Evolutionary conservation across 2,113 vertebrate species (phyloP), one percentile per base, ranked within the genome.

Genomic region (Lontra canadensis): DNA sequence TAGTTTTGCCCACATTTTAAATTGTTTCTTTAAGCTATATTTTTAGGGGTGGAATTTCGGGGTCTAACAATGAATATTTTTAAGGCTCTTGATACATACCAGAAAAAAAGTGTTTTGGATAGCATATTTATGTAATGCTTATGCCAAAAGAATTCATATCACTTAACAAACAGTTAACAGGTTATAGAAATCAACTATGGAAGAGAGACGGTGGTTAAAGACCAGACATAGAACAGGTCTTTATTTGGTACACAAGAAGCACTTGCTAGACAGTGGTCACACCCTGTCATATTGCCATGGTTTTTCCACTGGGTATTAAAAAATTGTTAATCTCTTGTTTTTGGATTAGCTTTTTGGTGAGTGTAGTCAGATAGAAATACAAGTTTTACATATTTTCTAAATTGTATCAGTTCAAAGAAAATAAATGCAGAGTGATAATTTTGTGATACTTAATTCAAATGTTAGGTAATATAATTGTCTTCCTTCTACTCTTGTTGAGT

Each of bases 261-360:
- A 42, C 63, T 84, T 36, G 79, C 79, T 57, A 76, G 39, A 83
- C 59, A 73, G 34, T 78, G 71, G 31, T 55, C 83, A 92, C 44
- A 84, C 65, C n/a, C 61, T 93, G 26, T 84, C 92, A 89, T 42
- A 59, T 31, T 92, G 61, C 15, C 21, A n/a, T 55, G 36, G 17
- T 63, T 90, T 93, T 23, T 73, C 67, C 61, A 87, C 18, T 36
- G 9, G 18, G 11, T 57, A 89, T 92, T 91, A 84, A 94, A 79
- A 74, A 92, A n/a, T 13, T n/a, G 65, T 55, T 73, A 94, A 67
- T 78, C 71, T 94, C 97, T 96, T 95, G 25, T 76, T 74, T 96
- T 84, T 94, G n/a, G 47, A 87, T 89, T 82, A 39, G 36, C 29
- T 65, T 84, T 67, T 67, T 94, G 82, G 31, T 92, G 80, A 36